Evolutionary conservation across 2,797 vertebrate genomes (phyloP), one percentile per base, ranked within the genome.

Genomic region (Carduelis carduelis): DNA sequence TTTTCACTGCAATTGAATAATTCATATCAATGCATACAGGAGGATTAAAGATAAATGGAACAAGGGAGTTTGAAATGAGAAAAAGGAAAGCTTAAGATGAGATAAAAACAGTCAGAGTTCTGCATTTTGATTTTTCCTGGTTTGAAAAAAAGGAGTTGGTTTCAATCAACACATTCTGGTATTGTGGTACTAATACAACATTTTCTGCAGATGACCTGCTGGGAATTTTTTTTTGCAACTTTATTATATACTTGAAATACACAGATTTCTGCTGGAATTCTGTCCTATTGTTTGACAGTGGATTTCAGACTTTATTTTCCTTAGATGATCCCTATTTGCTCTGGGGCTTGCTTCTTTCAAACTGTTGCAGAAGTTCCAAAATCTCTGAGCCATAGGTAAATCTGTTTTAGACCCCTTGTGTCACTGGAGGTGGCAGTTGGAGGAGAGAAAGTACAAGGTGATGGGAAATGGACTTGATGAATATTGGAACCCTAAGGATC

Each of bases 1-100:
- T 96, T 93, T 91, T 43, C 34, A 32, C 59, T 89, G 47, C 41
- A 84, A 22, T 64, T 90, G 69, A 93, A 53, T 87, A 89, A 89
- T 79, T 89, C n/a, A 66, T 80, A 22, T 47, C 53, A 56, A 35
- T 77, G 26, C 39, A 55, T 91, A 83, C 17, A 76, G 24, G 43
- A 59, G 41, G 41, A 82, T 89, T 89, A 86, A 86, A 63, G 59
- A 68, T 66, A 93, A 94, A 91, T 80, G 72, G 37, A 77, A 74
- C 32, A 80, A 24, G n/a, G 32, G 71, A 57, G 65, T 80, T 69
- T 61, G 10, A 89, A 87, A 65, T 59, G 43, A 71, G 41, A 50
- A 81, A 57, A 88, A 72, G 19, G 17, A 57, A 59, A 49, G 50
- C 44, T 70, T 82, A 49, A 69, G 68, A 43, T 47, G 35, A 37